Base-by-base conservation (phyloP, 2,113 vertebrate genomes). In the Ophthalmolycus amberensis region DNA sequence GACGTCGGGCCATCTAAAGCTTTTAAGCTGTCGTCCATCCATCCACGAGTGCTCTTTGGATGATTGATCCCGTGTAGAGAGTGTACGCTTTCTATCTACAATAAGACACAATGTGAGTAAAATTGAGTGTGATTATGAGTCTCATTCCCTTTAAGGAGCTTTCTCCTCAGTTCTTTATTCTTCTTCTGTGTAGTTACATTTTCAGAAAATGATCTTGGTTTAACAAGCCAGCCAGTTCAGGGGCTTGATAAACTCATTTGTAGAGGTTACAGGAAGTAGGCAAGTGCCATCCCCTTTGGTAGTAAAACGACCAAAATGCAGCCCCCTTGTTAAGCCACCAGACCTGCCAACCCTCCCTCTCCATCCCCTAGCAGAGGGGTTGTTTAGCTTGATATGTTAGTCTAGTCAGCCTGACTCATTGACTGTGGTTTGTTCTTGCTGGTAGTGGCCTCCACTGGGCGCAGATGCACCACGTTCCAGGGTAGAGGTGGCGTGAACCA, bases 11-110 rank as follows among this genome's bases (percentile, higher is more conserved):
- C 5, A 80, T 77, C 42, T 75, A 25, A 88, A 78, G 90, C 90
- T 91, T 91, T 92, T 88, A 92, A 88, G 79, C 85, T 87, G 80
- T 91, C 88, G 2, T 44, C 86, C 63, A 71, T 85, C 79, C 71
- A 44, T 85, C 62, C 38, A 29, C 64, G 32, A 85, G 80, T 63
- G 86, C 80, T 77, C 80, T 86, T 85, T 37, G 52, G 71, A 73
- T 88, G 89, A 87, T 68, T 78, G 81, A 82, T 87, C 76, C 42
- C 0, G 7, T 15, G 32, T 42, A 54, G 59, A 3, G 20, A 1
- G 29, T 37, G 44, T 52, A 56, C 67, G 75, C 79, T 60, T 74
- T 66, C 84, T 83, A 88, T 75, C 81, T 22, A 40, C 48, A 65
- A 77, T 73, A 63, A 72, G 29, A 84, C 44, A 85, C 70, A 80